phyloP scores from a whole-genome alignment of 1,140 invertebrate genomes.

The Neuroterus valhalla region DNA sequence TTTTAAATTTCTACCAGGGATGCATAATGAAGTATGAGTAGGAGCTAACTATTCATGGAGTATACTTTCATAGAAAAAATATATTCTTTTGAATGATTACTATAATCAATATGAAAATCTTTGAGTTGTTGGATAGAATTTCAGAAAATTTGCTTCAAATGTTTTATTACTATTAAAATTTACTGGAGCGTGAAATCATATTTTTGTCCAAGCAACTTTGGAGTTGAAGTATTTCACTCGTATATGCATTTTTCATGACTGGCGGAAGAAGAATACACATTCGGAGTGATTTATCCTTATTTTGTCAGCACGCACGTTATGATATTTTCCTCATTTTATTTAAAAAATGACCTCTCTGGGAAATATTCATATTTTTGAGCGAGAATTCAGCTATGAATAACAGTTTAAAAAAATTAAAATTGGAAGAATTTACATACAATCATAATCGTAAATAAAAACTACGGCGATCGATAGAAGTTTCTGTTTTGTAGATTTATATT shows the following conservation, averaged over 20 bases:
- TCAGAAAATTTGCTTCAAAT: not conserved
- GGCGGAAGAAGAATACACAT: not conserved
- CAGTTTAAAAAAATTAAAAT: not conserved
- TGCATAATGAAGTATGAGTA: too few relatives aligned
- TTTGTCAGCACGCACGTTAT: not conserved
- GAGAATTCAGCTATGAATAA: not conserved
- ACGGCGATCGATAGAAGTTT: too few relatives aligned
- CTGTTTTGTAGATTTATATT: too few relatives aligned
- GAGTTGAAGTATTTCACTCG: conserved; percentile 10
- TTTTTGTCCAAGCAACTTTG: not conserved
- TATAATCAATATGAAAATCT: too few relatives aligned
- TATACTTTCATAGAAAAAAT: too few relatives aligned
- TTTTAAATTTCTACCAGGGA: too few relatives aligned
- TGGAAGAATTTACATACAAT: too few relatives aligned
- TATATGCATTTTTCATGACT: not conserved
- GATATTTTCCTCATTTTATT: not conserved
- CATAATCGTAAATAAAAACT: too few relatives aligned
- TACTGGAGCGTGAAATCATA: not conserved
- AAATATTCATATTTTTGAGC: not conserved
- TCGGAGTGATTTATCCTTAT: conserved; percentile 16
- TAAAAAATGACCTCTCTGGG: not conserved
- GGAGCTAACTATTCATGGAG: too few relatives aligned
- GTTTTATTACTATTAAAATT: not conserved
- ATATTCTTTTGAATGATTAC: too few relatives aligned
- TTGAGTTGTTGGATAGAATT: too few relatives aligned